Percentiles rank a stretch among this genome's conserved stretches.
phyloP scores from a whole-genome alignment of 2,113 vertebrate species.

The Fulica atra region DNA sequence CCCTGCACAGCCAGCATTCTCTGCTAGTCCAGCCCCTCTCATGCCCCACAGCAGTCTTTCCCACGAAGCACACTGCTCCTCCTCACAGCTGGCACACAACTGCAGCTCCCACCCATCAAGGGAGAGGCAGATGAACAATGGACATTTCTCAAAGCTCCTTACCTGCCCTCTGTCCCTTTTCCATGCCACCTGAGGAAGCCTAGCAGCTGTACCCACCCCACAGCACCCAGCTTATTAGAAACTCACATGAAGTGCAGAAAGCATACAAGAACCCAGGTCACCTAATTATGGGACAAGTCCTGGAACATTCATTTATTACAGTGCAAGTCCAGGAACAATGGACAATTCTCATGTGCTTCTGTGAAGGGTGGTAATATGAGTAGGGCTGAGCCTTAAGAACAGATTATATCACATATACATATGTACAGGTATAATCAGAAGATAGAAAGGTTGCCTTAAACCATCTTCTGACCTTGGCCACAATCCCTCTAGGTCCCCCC shows the following conservation, averaged over 20 bases:
- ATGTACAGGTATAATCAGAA: neutral
- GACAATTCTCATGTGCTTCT: neutral
- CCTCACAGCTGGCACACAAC: neutral
- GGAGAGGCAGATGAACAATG: neutral
- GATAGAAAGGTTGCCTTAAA: neutral
- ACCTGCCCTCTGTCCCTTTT: neutral
- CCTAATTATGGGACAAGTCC: neutral
- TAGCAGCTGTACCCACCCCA: neutral
- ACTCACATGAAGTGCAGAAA: neutral
- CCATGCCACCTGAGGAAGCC: neutral
- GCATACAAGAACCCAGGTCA: neutral
- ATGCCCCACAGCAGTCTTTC: neutral
- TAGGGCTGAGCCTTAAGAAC: neutral
- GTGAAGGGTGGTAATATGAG: neutral
- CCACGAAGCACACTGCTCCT: neutral
- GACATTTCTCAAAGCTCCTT: neutral
- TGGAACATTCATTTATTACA: neutral
- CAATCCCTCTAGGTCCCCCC: neutral
- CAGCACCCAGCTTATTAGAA: neutral
- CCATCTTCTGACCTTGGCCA: neutral
- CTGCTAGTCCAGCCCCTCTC: neutral
- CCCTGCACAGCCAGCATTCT: neutral
- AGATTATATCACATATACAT: neutral
- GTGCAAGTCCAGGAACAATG: neutral
- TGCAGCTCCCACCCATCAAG: neutral